phyloP scores from a whole-genome alignment of 2,797 vertebrate genomes.

The Nannoperca australis region DNA sequence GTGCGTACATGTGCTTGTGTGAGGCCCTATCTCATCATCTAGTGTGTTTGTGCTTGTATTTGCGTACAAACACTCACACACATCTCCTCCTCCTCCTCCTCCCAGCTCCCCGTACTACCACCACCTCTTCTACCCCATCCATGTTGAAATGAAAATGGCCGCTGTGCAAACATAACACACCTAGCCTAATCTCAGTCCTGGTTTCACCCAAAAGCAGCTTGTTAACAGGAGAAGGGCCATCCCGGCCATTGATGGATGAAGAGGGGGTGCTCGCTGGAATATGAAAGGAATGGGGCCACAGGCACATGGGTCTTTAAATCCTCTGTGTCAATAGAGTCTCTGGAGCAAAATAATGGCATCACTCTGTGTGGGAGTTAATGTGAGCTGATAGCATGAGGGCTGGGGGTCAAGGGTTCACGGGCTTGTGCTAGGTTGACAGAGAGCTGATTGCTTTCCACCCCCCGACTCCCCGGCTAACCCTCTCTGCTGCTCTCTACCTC shows the following conservation, averaged over 20 bases:
- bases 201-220: slow-evolving; percentile 75
- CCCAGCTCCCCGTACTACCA: neutral
- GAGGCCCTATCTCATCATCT: slow-evolving; percentile 70
- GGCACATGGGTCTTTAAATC: slow-evolving; percentile 86
- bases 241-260: slow-evolving; percentile 70
- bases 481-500: slow-evolving; percentile 44
- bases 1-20: slow-evolving; percentile 54
- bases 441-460: slow-evolving; percentile 85
- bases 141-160: slow-evolving; percentile 64
- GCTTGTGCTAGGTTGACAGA: slow-evolving; percentile 87
- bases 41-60: slow-evolving; percentile 43
- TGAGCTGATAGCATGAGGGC: slow-evolving; percentile 90
- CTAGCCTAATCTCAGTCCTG: slow-evolving; percentile 48
- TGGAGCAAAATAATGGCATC: slow-evolving; percentile 92
- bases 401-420: slow-evolving; percentile 85
- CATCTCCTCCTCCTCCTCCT: slow-evolving; percentile 11
- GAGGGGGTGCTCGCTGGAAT: slow-evolving; percentile 74
- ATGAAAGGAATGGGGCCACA: slow-evolving; percentile 86
- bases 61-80: slow-evolving; percentile 49
- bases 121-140: neutral
- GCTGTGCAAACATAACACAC: slow-evolving; percentile 68
- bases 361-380: slow-evolving; percentile 89
- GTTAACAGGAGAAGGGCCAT: slow-evolving; percentile 78
- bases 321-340: slow-evolving; percentile 85
- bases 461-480: slow-evolving; percentile 10